Evolutionary conservation across 2,113 vertebrate genomes (phyloP), one percentile per base, ranked within the genome.

Genomic region (Engraulis encrasicolus): DNA sequence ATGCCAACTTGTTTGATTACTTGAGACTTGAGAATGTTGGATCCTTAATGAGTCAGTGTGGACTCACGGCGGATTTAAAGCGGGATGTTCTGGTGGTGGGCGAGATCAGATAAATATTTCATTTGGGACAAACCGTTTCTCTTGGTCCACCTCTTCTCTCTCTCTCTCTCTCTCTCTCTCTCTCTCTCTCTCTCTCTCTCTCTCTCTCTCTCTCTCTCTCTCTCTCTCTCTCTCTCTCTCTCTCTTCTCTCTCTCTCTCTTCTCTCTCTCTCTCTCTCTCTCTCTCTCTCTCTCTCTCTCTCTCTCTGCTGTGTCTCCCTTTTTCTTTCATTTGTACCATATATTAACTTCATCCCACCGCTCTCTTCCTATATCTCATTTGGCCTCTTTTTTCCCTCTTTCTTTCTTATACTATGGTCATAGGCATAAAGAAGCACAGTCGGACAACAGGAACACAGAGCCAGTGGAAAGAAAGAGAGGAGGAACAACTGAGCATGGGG

Each of bases 1-100:
- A 74, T 74, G 66, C 66, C 66, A 74, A 74, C 66, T 74, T 34
- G 66, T 74, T 74, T 74, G 66, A 74, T 74, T 34, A 74, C 66
- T 74, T 36, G 12, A 74, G 66, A 74, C 66, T 74, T 74, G 58
- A n/a, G n/a, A 66, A 31, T 31, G 58, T 66, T 74, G 66, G 66
- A 74, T 74, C 66, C 66, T 34, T 66, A 66, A 66, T 27, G 58
- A 66, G 58, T 27, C 23, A 66, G 31, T 66, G 58, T n/a, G n/a
- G 66, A 5, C 66, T 74, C 12, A 34, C 66, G 34, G 27, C 27
- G 27, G 66, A 74, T 36, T 74, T 27, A 74, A 74, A 74, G 31
- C 14, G 23, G 27, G 34, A 74, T 36, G 27, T 74, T 74, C 66
- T 74, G 66, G 66, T 74, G 66, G n/a, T 36, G 66, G 66, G 23